These are phyloP conservation scores for Delichon dasypus DNA, from an alignment of 2,797 vertebrate genomes.

Conservation along the genomic window DNA sequence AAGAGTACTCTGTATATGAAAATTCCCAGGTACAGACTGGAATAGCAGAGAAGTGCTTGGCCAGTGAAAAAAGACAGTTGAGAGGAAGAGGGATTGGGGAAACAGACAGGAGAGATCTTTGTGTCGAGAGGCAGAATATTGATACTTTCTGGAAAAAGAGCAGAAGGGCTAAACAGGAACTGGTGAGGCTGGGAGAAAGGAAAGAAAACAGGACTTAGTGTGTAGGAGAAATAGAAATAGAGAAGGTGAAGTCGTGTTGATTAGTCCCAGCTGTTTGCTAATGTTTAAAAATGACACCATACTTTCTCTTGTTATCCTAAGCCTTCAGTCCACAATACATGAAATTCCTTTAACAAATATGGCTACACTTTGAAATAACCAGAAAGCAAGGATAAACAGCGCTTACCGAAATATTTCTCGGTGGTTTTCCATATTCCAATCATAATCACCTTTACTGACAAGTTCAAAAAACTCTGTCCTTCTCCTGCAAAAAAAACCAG, in stretches of 20 bases:
- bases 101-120: not conserved
- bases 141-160: not conserved
- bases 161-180: not conserved
- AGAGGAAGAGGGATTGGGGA: not conserved
- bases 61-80: not conserved
- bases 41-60: not conserved
- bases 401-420: slow-evolving; percentile 92
- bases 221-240: not conserved
- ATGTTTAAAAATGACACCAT: not conserved
- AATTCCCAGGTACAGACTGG: not conserved
- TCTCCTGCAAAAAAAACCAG: slow-evolving; percentile 80
- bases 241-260: not conserved
- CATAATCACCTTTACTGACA: slow-evolving; percentile 91
- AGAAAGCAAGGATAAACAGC: slow-evolving; percentile 12
- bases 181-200: not conserved
- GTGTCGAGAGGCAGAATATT: not conserved
- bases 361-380: not conserved
- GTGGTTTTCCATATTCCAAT: slow-evolving; percentile 93
- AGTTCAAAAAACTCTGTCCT: slow-evolving; percentile 95
- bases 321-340: not conserved
- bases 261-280: not conserved
- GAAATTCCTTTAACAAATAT: not conserved
- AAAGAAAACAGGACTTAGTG: not conserved
- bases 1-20: not conserved
- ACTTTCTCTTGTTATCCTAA: not conserved